Conservation (phyloP, 1,140 invertebrate species). For the Aphaenogaster floridana region DNA sequence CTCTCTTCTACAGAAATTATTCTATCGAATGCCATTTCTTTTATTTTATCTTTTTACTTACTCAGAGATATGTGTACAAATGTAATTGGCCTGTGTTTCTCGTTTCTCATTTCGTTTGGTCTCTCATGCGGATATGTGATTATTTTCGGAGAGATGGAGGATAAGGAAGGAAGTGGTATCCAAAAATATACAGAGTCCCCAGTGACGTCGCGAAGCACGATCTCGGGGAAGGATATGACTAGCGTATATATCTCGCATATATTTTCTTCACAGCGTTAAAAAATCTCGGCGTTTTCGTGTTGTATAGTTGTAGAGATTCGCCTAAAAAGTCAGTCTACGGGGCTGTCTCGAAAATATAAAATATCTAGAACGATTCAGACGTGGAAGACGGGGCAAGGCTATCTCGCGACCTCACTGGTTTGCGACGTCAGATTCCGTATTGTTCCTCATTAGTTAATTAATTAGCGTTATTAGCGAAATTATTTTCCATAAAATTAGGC, state of each 20-base stretch:
- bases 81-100: conserved; percentile 19
- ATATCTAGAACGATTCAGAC: conserved; percentile 29
- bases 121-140: conserved; percentile 39
- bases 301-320: not conserved
- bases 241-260: not conserved
- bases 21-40: conserved; percentile 20
- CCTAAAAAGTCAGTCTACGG: conserved; percentile 43
- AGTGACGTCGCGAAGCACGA: conserved; percentile 56
- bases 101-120: conserved; percentile 18
- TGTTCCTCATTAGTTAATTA: conserved; percentile 48
- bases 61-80: conserved; percentile 18
- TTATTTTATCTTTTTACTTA: not conserved
- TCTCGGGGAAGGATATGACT: not conserved
- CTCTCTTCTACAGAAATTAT: not conserved
- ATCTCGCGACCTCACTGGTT: conserved; percentile 57
- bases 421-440: conserved; percentile 40
- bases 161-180: conserved; percentile 68
- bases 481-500: conserved; percentile 71
- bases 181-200: conserved; percentile 71
- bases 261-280: not conserved
- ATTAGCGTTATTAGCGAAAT: conserved; percentile 55
- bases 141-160: conserved; percentile 37
- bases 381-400: conserved; percentile 68
- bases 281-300: not conserved
- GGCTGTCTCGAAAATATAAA: conserved; percentile 53